Percentiles rank a stretch among this genome's conserved stretches.
Evolutionary conservation across 2,888 invertebrate species (phyloP).

Genomic region (Proisotoma minuta): DNA sequence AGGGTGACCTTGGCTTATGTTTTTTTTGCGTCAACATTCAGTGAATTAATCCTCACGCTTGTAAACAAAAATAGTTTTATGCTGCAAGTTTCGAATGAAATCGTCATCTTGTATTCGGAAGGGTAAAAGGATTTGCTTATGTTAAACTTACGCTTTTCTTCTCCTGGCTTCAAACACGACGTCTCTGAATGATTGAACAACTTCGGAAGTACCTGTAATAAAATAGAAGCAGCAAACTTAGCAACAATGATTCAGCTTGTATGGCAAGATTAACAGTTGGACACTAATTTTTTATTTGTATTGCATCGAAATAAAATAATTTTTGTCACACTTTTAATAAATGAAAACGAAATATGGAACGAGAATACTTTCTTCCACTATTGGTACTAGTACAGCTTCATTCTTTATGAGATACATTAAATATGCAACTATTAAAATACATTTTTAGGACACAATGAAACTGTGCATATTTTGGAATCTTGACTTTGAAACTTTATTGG

Average conservation of each 20-base stretch:
- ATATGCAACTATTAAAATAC: too few relatives aligned
- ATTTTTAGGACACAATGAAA: background rate
- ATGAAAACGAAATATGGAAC: background rate
- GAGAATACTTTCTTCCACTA: background rate
- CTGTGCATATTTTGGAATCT: background rate
- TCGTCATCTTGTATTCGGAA: too few relatives aligned
- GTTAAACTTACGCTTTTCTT: constrained; percentile 36
- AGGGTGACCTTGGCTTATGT: too few relatives aligned
- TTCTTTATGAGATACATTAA: too few relatives aligned
- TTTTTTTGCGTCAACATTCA: too few relatives aligned
- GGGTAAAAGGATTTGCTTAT: too few relatives aligned
- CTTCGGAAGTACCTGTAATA: constrained; percentile 45
- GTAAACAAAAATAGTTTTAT: too few relatives aligned
- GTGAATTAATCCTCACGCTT: too few relatives aligned
- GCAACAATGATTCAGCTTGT: background rate
- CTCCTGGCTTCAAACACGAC: constrained; percentile 44
- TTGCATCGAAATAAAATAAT: background rate
- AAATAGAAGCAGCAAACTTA: background rate
- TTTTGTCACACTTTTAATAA: background rate
- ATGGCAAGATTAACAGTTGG: background rate
- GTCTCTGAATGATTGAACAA: constrained; percentile 43
- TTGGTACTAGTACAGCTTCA: background rate
- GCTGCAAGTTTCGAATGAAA: too few relatives aligned
- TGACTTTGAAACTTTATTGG: background rate
- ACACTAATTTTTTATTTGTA: background rate